phyloP scores from a whole-genome alignment of 1,140 invertebrate genomes.

The Whitmania pigra region DNA sequence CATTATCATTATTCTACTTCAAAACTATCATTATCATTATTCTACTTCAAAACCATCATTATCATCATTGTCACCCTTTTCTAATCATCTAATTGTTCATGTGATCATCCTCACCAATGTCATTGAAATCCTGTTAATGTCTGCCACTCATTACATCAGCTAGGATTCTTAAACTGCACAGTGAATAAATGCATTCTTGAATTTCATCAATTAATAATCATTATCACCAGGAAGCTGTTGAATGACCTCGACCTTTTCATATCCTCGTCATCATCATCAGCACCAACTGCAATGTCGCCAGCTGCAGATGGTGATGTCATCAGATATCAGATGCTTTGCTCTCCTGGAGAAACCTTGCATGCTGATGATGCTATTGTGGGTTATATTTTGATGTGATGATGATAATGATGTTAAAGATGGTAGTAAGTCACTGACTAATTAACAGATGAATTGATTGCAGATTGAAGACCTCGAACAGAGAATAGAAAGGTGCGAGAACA shows the following conservation, averaged over 20 bases:
- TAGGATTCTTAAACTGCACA: too few relatives aligned
- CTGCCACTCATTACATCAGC: too few relatives aligned
- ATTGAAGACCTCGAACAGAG: neutral
- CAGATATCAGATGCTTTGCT: neutral
- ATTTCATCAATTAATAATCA: too few relatives aligned
- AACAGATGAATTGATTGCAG: neutral
- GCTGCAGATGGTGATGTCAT: neutral
- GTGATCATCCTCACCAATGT: too few relatives aligned
- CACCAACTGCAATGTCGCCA: neutral
- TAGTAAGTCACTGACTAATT: neutral
- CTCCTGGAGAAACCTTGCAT: neutral
- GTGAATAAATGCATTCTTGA: too few relatives aligned
- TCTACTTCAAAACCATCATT: too few relatives aligned
- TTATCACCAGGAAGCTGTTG: neutral
- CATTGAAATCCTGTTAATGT: too few relatives aligned
- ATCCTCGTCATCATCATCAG: neutral
- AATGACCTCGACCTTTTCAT: conserved; percentile 3
- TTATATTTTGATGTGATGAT: neutral
- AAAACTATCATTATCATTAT: too few relatives aligned
- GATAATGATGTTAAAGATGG: neutral
- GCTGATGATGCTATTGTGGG: neutral
- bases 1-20: too few relatives aligned
- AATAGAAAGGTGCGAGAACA: neutral
- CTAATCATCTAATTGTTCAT: too few relatives aligned
- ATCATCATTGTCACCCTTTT: too few relatives aligned